Conservation (phyloP, 37 sponge, comb jelly and placozoan genomes). For the Hormiphora californensis region DNA sequence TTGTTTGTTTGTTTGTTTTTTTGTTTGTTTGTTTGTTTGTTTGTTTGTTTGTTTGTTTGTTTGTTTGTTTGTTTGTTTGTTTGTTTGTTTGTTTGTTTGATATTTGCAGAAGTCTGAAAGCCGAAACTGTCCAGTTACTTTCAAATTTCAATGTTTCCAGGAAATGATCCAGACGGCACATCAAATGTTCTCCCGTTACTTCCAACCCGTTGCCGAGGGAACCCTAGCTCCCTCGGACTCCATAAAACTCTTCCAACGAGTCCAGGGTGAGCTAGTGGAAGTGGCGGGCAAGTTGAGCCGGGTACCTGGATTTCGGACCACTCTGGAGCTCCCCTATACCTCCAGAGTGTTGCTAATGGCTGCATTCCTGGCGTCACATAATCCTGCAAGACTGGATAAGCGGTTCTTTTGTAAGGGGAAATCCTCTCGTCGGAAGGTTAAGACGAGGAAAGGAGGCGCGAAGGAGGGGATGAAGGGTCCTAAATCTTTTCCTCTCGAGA, state of each 20-base stretch:
- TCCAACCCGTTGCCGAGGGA: not conserved
- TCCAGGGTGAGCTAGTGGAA: not conserved
- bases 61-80: too few species aligned
- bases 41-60: too few species aligned
- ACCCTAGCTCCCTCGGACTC: not conserved
- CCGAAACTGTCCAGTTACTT: too few species aligned
- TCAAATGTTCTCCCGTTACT: not conserved
- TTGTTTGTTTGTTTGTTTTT: too few species aligned
- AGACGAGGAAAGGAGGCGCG: not conserved
- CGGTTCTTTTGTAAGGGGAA: conserved; percentile 71
- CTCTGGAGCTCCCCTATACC: conserved; percentile 62
- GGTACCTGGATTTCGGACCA: not conserved
- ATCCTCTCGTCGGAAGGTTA: not conserved
- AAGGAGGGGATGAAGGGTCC: conserved; percentile 62
- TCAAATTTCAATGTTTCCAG: too few species aligned
- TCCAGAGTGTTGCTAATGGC: conserved; percentile 64
- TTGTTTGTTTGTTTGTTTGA: not conserved
- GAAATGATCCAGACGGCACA: conserved; percentile 27
- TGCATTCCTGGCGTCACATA: conserved; percentile 73
- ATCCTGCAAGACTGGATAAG: conserved; percentile 67
- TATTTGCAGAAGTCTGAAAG: too few species aligned
- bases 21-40: too few species aligned
- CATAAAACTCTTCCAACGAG: conserved; percentile 17
- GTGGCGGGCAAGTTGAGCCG: conserved; percentile 3
- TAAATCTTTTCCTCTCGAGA: conserved; percentile 68